phyloP scores from a whole-genome alignment of 2,888 invertebrate genomes.

The Dascillus cervinus region DNA sequence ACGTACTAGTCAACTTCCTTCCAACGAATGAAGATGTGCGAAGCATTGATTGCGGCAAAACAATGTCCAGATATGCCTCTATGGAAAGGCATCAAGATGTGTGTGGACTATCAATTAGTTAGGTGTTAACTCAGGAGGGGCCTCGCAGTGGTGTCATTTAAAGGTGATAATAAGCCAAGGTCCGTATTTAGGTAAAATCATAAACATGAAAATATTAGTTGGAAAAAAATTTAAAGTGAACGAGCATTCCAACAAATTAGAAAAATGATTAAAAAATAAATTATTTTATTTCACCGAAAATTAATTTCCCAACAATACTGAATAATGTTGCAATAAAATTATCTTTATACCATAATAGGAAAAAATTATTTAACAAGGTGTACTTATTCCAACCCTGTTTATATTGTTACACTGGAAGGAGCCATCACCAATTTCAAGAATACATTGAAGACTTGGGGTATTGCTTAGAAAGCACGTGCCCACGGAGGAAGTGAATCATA shows the following conservation, averaged over 20 bases:
- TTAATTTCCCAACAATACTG: too few species aligned
- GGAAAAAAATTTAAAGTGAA: too few species aligned
- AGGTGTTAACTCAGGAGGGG: slow-evolving; percentile 14
- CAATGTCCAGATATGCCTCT: slow-evolving; percentile 24
- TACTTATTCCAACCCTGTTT: slow-evolving; percentile 6
- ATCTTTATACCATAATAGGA: too few species aligned
- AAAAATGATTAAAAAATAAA: too few species aligned
- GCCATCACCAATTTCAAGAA: slow-evolving; percentile 17
- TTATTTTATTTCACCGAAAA: too few species aligned
- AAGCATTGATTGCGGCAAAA: slow-evolving; percentile 36
- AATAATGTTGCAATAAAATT: too few species aligned
- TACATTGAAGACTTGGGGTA: too few species aligned
- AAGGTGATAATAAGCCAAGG: slow-evolving; percentile 4
- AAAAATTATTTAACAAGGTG: too few species aligned
- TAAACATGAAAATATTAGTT: too few species aligned
- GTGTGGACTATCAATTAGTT: slow-evolving; percentile 18
- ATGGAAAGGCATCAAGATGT: slow-evolving; percentile 12
- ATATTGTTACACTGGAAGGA: slow-evolving; percentile 11
- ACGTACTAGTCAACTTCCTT: slow-evolving; percentile 38
- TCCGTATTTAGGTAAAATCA: slow-evolving; percentile 3
- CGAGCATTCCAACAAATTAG: too few species aligned
- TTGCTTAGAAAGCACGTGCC: slow-evolving; percentile 37
- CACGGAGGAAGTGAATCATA: slow-evolving; percentile 36
- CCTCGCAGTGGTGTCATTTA: slow-evolving; percentile 8
- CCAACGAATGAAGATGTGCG: slow-evolving; percentile 38